Evolutionary conservation across 2,888 invertebrate species (phyloP).

Genomic region (Punctoribates punctum): DNA sequence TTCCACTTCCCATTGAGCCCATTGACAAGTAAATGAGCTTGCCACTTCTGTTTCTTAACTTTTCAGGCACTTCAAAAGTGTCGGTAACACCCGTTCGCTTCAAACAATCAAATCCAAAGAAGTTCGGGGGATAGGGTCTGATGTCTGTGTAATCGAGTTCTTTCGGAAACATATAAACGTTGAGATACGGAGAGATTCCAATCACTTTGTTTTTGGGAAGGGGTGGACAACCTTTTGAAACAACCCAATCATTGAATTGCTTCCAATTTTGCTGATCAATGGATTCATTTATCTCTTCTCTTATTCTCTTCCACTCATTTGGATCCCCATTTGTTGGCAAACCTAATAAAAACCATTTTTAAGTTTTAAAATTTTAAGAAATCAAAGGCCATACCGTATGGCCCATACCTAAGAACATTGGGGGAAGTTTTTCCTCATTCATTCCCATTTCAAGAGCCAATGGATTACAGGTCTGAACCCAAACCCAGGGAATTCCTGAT

Average conservation of each 20-base stretch:
- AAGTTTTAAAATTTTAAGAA: neutral
- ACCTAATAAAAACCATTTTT: neutral
- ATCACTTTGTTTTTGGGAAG: slow-evolving; percentile 2
- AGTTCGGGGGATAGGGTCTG: slow-evolving; percentile 14
- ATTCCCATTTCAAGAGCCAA: neutral
- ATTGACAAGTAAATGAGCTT: slow-evolving; percentile 43
- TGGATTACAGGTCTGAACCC: neutral
- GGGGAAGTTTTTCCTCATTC: neutral
- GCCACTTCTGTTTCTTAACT: neutral
- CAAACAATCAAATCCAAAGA: slow-evolving; percentile 32
- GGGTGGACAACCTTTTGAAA: neutral
- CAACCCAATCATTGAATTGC: neutral
- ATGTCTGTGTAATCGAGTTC: slow-evolving; percentile 43
- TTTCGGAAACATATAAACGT: slow-evolving; percentile 42
- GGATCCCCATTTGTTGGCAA: slow-evolving; percentile 27
- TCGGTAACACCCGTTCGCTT: slow-evolving; percentile 14
- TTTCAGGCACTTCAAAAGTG: slow-evolving; percentile 39
- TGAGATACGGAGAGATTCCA: slow-evolving; percentile 36
- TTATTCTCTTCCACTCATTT: slow-evolving; percentile 6
- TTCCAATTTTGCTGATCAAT: neutral
- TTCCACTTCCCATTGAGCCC: slow-evolving; percentile 39
- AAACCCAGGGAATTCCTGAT: neutral
- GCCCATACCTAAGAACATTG: neutral
- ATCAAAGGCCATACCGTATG: too few species aligned
- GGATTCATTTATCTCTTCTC: neutral